These are phyloP conservation scores for Pimpla rufipes DNA, from an alignment of 2,888 invertebrate genomes.

Conservation along the genomic window DNA sequence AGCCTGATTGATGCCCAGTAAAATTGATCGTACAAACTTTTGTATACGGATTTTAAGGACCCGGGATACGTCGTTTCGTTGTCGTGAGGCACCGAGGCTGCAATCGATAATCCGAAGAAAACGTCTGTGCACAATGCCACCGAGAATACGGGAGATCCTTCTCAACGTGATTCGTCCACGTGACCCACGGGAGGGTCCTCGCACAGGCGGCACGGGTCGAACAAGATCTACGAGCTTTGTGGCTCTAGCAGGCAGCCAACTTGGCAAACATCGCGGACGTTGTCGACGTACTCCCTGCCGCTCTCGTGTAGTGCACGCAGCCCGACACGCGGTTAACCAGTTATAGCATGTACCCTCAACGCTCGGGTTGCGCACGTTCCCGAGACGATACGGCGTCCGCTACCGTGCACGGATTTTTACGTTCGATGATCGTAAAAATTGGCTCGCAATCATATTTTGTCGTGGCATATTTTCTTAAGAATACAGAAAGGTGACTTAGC, in stretches of 20 bases:
- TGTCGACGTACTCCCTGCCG: slow-evolving; percentile 14
- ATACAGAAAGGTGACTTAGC: too few relatives aligned
- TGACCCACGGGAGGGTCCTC: slow-evolving; percentile 32
- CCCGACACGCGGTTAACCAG: slow-evolving; percentile 10
- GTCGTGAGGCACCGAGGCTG: neutral
- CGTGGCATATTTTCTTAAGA: too few relatives aligned
- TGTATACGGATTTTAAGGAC: neutral
- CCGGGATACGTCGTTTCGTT: neutral
- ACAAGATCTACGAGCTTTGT: slow-evolving; percentile 23
- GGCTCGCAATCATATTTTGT: too few relatives aligned
- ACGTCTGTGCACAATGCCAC: slow-evolving; percentile 6
- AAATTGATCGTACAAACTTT: neutral
- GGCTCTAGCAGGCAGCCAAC: neutral
- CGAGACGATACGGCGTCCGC: neutral
- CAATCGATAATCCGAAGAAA: slow-evolving; percentile 53
- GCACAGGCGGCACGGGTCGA: slow-evolving; percentile 25
- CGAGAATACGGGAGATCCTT: neutral
- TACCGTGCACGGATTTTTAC: neutral
- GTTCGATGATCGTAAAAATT: neutral
- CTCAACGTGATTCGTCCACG: slow-evolving; percentile 60
- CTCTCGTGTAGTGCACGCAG: slow-evolving; percentile 10
- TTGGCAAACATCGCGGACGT: slow-evolving; percentile 10
- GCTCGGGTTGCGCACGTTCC: neutral
- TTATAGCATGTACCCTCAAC: neutral
- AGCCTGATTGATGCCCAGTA: neutral